Evolutionary conservation across 2,888 invertebrate species (phyloP).

Genomic region (Netelia inedita): DNA sequence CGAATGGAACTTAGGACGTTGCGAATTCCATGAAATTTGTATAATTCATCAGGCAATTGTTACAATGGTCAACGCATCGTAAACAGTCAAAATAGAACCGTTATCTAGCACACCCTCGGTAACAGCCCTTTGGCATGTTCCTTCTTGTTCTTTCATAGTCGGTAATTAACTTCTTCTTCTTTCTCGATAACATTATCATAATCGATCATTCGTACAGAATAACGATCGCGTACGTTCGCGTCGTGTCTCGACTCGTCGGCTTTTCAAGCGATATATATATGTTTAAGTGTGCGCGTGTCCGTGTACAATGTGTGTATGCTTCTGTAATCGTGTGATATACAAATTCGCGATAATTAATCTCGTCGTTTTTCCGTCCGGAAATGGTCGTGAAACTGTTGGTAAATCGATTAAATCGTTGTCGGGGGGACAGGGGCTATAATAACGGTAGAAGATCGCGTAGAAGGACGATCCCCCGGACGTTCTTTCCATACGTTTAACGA

Average conservation of each 20-base stretch:
- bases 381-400: too few species aligned
- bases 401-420: too few species aligned
- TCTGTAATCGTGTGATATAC: background rate
- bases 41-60: slow-evolving; percentile 52
- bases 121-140: slow-evolving; percentile 32
- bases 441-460: background rate
- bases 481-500: background rate
- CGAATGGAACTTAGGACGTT: slow-evolving; percentile 64
- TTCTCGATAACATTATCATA: background rate
- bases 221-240: background rate
- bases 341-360: slow-evolving; percentile 12
- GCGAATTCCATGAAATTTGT: slow-evolving; percentile 56
- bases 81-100: slow-evolving; percentile 51
- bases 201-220: slow-evolving; percentile 2
- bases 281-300: too few species aligned
- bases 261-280: slow-evolving; percentile 26
- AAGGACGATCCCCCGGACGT: background rate
- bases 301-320: background rate
- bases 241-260: background rate
- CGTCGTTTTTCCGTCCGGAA: background rate
- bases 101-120: slow-evolving; percentile 43
- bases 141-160: background rate
- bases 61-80: slow-evolving; percentile 51
- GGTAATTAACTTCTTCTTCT: background rate
- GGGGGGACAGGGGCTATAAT: background rate